Base-by-base conservation (phyloP, 2,888 invertebrate genomes). In the Scrobipalpa costella region DNA sequence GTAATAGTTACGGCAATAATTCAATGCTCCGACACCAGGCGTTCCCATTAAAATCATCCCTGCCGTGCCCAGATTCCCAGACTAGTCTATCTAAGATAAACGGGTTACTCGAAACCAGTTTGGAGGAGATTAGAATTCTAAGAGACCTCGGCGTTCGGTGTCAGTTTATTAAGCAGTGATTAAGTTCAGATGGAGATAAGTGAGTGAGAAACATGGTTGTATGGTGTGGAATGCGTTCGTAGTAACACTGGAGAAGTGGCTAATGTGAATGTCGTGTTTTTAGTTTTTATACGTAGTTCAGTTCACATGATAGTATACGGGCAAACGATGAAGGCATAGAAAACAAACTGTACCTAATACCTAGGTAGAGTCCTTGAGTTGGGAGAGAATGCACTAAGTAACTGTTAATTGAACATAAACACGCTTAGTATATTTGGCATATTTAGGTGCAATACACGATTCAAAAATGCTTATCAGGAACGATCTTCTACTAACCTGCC, bases 141-240 rank as follows among this genome's bases (percentile, higher is more conserved):
- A 34, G 15, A 33, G 13, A 9, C 33, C 15, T 13, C 27, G 27
- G 33, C 19, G 50, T 50, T 17, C 36, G 57, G 64, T 57, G 64
- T 64, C 64, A 50, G 64, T 57, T 61, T 64, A 60, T 60, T 47
- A 60, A 64, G 57, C 61, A 15, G 38, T 27, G 64, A 64, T 64
- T 61, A 64, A 13, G 33, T 27, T 55, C 21, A 61, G 64, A 63
- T 63, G 6, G 19, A 33, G 63, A 63, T 60, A 63, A 63, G 47
- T 61, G 50, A 63, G 57, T 63, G 57, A 57, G 63, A 63, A 55
- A 63, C 57, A 57, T 34, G 49, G 17, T 49, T 21, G 21, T 17
- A 49, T 34, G n/a, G 55, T 13, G 55, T 55, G 57, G 36, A 36
- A 57, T 38, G 19, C 19, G 13, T 38, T 57, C 57, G 36, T 57